These are phyloP conservation scores for Elymnias hypermnestra DNA, from an alignment of 1,140 invertebrate genomes.

Conservation along the genomic window DNA sequence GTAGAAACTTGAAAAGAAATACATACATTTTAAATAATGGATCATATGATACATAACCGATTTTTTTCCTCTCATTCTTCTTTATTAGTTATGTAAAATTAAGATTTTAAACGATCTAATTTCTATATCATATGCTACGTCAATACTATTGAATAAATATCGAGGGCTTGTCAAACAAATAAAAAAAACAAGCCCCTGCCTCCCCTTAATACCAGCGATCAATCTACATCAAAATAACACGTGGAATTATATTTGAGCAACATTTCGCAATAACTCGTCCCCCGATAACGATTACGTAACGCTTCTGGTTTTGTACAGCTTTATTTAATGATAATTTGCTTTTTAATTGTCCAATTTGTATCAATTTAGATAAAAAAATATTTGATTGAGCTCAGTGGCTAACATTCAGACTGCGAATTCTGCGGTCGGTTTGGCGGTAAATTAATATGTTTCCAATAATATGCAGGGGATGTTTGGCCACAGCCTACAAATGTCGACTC, in stretches of 20 bases:
- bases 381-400: not conserved
- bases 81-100: too few relatives aligned
- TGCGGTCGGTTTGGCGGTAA: not conserved
- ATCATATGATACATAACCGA: too few relatives aligned
- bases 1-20: too few relatives aligned
- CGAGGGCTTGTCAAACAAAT: too few relatives aligned
- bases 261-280: conserved; percentile 18
- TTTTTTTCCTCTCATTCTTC: too few relatives aligned
- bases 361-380: not conserved
- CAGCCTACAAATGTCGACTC: too few relatives aligned
- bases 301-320: not conserved
- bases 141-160: too few relatives aligned
- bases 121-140: too few relatives aligned
- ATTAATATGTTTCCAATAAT: not conserved
- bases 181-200: not conserved
- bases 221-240: conserved; percentile 33
- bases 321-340: conserved; percentile 17
- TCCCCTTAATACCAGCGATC: conserved; percentile 29
- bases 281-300: conserved; percentile 13
- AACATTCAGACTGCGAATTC: not conserved
- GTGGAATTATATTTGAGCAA: conserved; percentile 24
- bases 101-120: too few relatives aligned
- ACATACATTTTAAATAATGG: too few relatives aligned
- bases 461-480: too few relatives aligned
- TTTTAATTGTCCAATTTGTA: conserved; percentile 23